Conservation (phyloP, 2,888 invertebrate species). For the Drosophila greeni region DNA sequence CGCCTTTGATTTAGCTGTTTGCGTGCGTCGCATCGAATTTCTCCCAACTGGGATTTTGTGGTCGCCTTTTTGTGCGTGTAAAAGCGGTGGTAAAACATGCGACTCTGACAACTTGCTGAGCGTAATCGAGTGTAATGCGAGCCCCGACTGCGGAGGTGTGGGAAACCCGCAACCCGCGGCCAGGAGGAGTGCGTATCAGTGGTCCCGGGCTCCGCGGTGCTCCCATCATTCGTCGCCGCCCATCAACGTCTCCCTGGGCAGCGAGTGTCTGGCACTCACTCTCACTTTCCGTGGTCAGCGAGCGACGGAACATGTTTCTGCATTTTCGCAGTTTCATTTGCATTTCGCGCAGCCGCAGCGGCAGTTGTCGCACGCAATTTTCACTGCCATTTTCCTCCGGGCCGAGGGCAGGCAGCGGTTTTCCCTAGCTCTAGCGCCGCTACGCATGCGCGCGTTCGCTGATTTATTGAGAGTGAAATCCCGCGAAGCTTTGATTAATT, state of each 20-base stretch:
- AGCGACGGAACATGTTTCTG: conserved; percentile 25
- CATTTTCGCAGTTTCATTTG: conserved; percentile 48
- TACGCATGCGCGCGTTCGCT: conserved; percentile 44
- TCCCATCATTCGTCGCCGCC: conserved; percentile 29
- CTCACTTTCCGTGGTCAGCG: conserved; percentile 37
- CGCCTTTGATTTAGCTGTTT: conserved; percentile 24
- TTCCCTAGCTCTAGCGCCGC: conserved; percentile 18
- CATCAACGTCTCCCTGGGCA: conserved; percentile 27
- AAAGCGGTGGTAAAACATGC: conserved; percentile 63
- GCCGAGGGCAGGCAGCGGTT: conserved; percentile 51
- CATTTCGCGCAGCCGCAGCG: conserved; percentile 51
- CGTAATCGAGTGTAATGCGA: conserved; percentile 53
- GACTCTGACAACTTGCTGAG: conserved; percentile 53
- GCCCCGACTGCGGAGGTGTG: conserved; percentile 23
- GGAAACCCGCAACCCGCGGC: conserved; percentile 3
- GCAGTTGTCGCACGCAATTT: conserved; percentile 60
- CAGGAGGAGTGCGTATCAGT: conserved; percentile 9
- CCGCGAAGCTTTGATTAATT: conserved; percentile 66
- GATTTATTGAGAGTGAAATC: conserved; percentile 71
- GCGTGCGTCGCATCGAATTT: conserved; percentile 56
- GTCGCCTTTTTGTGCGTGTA: conserved; percentile 57
- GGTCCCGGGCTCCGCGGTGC: conserved; percentile 6
- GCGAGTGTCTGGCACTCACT: conserved; percentile 34
- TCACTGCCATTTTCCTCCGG: conserved; percentile 51
- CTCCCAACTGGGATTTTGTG: conserved; percentile 53